A percentile compares a stretch with the other conserved stretches of the same genome.
These are phyloP conservation scores for Hippolais icterina DNA, from an alignment of 2,113 vertebrate species.

Conservation along the genomic window DNA sequence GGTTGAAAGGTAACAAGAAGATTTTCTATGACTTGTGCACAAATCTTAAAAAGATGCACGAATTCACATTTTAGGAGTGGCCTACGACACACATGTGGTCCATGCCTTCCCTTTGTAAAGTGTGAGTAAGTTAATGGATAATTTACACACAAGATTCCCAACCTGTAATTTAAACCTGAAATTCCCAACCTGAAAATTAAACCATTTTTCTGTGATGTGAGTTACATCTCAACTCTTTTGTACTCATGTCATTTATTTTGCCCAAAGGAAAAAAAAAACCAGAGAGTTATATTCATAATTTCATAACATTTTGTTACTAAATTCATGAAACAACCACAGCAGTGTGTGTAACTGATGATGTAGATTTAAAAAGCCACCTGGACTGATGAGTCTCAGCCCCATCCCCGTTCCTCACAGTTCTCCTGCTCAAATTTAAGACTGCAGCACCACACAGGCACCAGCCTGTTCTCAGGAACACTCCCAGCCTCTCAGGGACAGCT, in stretches of 20 bases:
- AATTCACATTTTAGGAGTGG: background rate
- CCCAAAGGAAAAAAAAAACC: no score
- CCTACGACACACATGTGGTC: fast-evolving
- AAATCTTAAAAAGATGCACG: fast-evolving
- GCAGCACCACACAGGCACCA: background rate
- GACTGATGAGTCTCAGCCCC: background rate
- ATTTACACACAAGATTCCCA: background rate
- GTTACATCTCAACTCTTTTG: background rate
- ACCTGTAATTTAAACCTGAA: background rate
- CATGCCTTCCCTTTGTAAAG: background rate
- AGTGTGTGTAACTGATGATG: background rate
- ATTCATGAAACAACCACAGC: background rate
- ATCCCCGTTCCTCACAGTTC: fast-evolving
- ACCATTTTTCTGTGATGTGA: background rate
- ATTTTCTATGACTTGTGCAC: background rate
- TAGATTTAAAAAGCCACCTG: background rate
- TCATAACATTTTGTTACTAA: background rate
- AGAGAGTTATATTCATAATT: background rate
- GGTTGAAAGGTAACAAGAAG: background rate
- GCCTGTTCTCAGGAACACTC: background rate
- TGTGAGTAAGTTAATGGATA: background rate
- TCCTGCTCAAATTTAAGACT: background rate
- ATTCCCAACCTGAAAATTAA: background rate
- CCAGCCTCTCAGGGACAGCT: conserved; percentile 57
- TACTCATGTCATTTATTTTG: background rate